Base-by-base conservation (phyloP, 2,888 invertebrate species). In the Empis livida region DNA sequence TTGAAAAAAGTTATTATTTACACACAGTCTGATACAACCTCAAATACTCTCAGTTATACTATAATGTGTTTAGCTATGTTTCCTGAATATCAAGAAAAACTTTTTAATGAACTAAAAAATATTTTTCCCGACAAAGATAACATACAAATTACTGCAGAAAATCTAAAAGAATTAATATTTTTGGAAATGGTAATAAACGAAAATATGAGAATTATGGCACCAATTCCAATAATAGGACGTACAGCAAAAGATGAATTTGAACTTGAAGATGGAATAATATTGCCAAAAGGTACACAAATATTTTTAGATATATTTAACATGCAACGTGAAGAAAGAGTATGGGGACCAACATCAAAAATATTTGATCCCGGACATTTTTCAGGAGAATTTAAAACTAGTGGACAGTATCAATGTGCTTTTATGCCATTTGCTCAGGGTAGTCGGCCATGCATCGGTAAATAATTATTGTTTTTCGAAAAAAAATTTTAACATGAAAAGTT, bases 341-440 rank as follows among this genome's bases (percentile, higher is more conserved):
- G 68, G 68, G 69, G 69, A 2, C 49, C 54, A 1, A 57, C 64
- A n/a, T 64, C 68, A 5, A 57, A 60, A 27, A 54, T 49, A 5
- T 68, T 68, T 27, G 61, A 68, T 57, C 35, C 35, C 2, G 35
- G n/a, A n/a, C 3, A 35, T 35, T 35, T 35, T 35, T 5, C 3
- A 5, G 11, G 32, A 32, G 9, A 35, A 35, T 35, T 5, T n/a
- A 13, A 35, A 35, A n/a, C n/a, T 13, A n/a, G 9, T 32, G 5
- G 32, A 5, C 20, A 27, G 9, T 5, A 27, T 27, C 4, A 20
- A 20, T 67, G 61, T 42, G 59, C 64, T 0, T 68, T 56, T 49
- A 61, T 67, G 49, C 68, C 68, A 3, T 68, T 68, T 30, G 61
- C 64, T 13, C 65, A 65, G 45, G 68, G 68, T 2, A 54, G 61